Evolutionary conservation across 2,888 invertebrate genomes (phyloP), one percentile per base, ranked within the genome.

Genomic region (Scaptomyza caliginosa): DNA sequence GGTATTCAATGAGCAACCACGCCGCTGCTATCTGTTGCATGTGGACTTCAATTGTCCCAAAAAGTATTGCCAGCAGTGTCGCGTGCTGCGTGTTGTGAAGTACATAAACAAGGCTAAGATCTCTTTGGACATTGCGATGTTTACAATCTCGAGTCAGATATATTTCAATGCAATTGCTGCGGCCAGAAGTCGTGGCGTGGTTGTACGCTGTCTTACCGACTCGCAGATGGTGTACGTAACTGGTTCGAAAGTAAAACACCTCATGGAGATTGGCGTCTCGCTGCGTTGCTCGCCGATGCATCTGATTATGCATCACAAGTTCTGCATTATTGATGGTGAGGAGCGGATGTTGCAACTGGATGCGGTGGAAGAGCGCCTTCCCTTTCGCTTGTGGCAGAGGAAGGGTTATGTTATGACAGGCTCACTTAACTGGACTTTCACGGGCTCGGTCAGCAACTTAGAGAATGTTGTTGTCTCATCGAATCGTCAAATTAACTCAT

Each of bases 251-350:
- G 34, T 34, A 8, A 34, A 34, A 4, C 3, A 21, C 4, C 26
- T 55, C 16, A 5, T 50, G 8, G 26, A 26, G 0, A 16, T n/a
- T 4, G 8, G 5, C 8, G 6, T 50, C 3, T 8, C 16, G 2
- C 6, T 6, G 5, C 34, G 51, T 16, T n/a, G 21, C 3, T 26
- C 51, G 0, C 36, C 54, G 4, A 0, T 26, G 2, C 8, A 50
- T 6, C 21, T 50, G 51, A 55, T 55, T 16, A 36, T 55, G 54
- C 54, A 50, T 3, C 26, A 50, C 21, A 55, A 55, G 26, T 21
- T 55, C 21, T 55, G 54, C 36, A 55, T 50, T 5, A 50, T 55
- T 36, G 54, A 55, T 4, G 56, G 56, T 1, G 19, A 56, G 39
- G 13, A 40, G 24, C 39, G 39, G 24, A 6, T 57, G 2, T 16